Evolutionary conservation across 2,797 vertebrate genomes (phyloP), one percentile per base, ranked within the genome.

Genomic region (Erpetoichthys calabaricus): DNA sequence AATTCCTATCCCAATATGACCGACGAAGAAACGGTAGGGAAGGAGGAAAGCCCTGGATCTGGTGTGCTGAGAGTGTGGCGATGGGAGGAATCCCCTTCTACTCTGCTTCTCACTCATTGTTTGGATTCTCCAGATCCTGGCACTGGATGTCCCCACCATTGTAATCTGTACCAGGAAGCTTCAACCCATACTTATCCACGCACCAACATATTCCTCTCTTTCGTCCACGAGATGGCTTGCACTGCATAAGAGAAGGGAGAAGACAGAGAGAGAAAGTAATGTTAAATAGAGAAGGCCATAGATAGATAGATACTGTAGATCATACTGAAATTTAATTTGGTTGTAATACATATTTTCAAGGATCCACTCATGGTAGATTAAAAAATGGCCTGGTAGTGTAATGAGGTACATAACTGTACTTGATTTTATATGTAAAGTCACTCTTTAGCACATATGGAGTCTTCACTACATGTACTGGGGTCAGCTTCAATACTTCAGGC

Each of bases 151-250:
- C 92, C 45, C 91, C 91, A 0, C 90, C 87, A 4, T 88, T 87
- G 64, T 90, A 95, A 73, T 94, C 93, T 45, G 90, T 93, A 62
- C 94, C 94, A 0, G 95, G 95, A 62, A 97, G 86, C 81, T 94
- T 92, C 65, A 92, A 79, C 4, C 95, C 94, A 0, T 98, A 96
- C 75, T 96, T 99, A 76, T 99, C 94, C 79, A 99, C 95, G 0
- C 95, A 99, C 94, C 95, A 99, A 83, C 95, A 99, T 75, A 98
- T 85, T 50, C 94, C 95, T 62, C 94, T 87, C 62, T 97, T 96
- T 67, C 91, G 90, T 58, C 94, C 94, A 4, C 91, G 90, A 60
- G 93, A 97, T 8, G 94, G 92, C 64, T 98, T 98, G 83, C 95
- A 98, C 95, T 98, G 78, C 6, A 58, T 57, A 7, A 59, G 8